Evolutionary conservation across 2,888 invertebrate genomes (phyloP), one percentile per base, ranked within the genome.

Genomic region (Ditylenchus weischeri): DNA sequence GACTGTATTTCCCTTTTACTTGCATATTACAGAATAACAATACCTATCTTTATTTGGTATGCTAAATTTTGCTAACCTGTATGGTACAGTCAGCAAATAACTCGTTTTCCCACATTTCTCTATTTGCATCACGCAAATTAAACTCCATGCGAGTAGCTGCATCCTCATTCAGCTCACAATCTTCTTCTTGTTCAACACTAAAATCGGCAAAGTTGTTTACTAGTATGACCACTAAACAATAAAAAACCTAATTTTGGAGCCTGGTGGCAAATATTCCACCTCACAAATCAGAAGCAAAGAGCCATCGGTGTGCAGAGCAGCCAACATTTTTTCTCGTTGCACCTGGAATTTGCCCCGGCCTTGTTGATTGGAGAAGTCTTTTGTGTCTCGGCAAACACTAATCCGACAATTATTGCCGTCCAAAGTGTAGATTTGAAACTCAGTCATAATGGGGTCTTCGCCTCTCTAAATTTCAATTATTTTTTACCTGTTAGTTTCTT

Each of bases 261-360:
- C 69, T n/a, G 69, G 64, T 15, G 73, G 73, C 21, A 73, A 64
- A 51, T 75, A 73, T 62, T 73, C 73, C 48, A 73, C 78, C 59
- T 81, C 81, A 64, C 81, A 81, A 50, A 79, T 73, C 19, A 81
- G 68, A 47, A 78, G 64, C 13, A 81, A 68, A 0, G 77, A 75
- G 1, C 78, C 79, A 64, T 80, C 80, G 13, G 71, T 54, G 11
- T 75, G 71, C 7, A 80, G 66, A 19, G 77, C 77, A 6, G 72
- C 70, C 29, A 69, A 65, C 76, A 81, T 77, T 61, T 78, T 78
- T 15, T 80, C 80, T 21, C 68, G 57, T 49, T 64, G 50, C n/a
- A 78, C 76, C 70, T 81, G 79, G 62, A 81, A 81, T 62, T 81
- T 81, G 15, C 81, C 81, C 0, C 81, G 72, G 5, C 81, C 81